phyloP scores from a whole-genome alignment of 2,888 invertebrate species.

The Seira sanloemensis region DNA sequence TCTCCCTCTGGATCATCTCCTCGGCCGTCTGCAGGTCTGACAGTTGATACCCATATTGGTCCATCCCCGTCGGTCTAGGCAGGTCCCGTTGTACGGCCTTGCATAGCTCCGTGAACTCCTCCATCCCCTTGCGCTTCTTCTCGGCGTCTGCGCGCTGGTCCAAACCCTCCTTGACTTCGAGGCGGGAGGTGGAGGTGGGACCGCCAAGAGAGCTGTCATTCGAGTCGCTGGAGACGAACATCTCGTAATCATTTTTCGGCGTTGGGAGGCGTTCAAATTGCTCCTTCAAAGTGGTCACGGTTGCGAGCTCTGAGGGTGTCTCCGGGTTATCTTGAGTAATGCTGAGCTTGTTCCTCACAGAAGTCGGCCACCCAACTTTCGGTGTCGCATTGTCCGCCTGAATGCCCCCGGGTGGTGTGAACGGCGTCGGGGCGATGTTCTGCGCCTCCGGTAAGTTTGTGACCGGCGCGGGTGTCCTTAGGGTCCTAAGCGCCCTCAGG shows the following conservation, averaged over 20 bases:
- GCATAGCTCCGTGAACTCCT: constrained; percentile 86
- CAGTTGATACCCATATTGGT: too few relatives aligned
- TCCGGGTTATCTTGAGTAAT: too few relatives aligned
- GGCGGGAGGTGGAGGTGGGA: too few relatives aligned
- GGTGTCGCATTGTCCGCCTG: constrained; percentile 67
- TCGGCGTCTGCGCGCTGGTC: constrained; percentile 85
- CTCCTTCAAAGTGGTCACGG: constrained; percentile 81
- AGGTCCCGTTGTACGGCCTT: constrained; percentile 89
- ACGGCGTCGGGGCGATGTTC: constrained; percentile 95
- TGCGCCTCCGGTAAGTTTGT: constrained; percentile 96
- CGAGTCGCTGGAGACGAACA: constrained; percentile 92
- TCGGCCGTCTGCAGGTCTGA: constrained; percentile 94
- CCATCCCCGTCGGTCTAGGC: constrained; percentile 87
- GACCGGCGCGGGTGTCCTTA: constrained; percentile 90
- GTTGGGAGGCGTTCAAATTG: constrained; percentile 89
- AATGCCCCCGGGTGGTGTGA: constrained; percentile 77
- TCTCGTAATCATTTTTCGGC: constrained; percentile 98
- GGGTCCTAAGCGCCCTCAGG: constrained; percentile 83
- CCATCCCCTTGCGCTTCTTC: constrained; percentile 81
- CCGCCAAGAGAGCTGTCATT: constrained; percentile 76
- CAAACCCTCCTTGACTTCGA: constrained; percentile 92
- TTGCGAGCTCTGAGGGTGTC: too few relatives aligned
- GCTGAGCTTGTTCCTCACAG: constrained; percentile 93
- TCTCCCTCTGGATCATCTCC: constrained; percentile 96
- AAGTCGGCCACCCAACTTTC: constrained; percentile 80